phyloP scores from a whole-genome alignment of 2,888 invertebrate species.

The Drosophila hamatofila region DNA sequence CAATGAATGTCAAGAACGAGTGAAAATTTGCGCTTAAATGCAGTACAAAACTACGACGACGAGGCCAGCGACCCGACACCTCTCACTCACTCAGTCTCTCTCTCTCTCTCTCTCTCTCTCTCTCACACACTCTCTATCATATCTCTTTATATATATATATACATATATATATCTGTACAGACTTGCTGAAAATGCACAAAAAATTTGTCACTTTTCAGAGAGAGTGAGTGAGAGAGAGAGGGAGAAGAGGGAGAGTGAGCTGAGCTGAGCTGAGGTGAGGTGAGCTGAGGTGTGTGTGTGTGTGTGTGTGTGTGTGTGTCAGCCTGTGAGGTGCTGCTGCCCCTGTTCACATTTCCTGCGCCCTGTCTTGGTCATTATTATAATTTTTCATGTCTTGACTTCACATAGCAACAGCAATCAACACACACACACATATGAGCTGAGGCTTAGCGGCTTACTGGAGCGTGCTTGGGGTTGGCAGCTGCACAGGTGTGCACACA shows the following conservation, averaged over 20 bases:
- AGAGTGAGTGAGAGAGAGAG: no score
- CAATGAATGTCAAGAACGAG: conserved; percentile 79
- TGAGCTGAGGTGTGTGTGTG: background rate
- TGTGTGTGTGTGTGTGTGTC: background rate
- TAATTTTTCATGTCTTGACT: conserved; percentile 61
- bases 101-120: background rate
- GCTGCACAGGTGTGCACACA: conserved; percentile 35
- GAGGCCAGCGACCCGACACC: conserved; percentile 68
- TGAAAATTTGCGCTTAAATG: conserved; percentile 76
- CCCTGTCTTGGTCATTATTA: conserved; percentile 60
- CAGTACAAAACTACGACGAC: conserved; percentile 49
- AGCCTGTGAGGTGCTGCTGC: conserved; percentile 2
- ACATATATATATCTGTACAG: background rate
- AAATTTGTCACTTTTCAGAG: conserved; percentile 62
- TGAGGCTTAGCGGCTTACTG: conserved; percentile 39
- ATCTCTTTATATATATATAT: background rate
- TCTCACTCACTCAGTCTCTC: background rate
- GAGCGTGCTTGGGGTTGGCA: conserved; percentile 45
- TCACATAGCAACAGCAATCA: conserved; percentile 39
- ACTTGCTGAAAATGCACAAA: conserved; percentile 50
- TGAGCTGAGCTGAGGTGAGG: background rate
- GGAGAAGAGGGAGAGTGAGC: background rate
- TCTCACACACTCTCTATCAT: background rate
- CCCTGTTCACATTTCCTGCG: conserved; percentile 13
- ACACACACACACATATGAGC: conserved; percentile 27